phyloP scores from a whole-genome alignment of 2,113 vertebrate genomes.

The Petrocephalus microphthalmus region DNA sequence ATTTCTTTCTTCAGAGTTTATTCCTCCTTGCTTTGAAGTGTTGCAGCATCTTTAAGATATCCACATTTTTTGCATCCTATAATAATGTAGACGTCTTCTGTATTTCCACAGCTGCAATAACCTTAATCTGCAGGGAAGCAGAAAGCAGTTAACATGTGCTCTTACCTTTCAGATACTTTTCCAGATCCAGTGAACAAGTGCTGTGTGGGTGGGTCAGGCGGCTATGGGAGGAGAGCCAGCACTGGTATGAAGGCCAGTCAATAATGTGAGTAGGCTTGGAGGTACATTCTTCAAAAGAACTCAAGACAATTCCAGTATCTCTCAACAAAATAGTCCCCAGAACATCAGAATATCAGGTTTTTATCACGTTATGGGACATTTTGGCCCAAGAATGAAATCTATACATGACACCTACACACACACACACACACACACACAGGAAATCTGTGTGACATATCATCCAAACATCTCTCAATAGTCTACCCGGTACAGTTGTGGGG shows the following conservation, averaged over 20 bases:
- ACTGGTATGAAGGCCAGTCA: background rate
- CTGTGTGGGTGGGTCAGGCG: background rate
- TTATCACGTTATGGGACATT: no score
- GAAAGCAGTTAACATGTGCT: background rate
- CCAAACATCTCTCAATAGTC: no score
- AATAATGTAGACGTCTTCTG: background rate
- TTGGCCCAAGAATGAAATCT: no score
- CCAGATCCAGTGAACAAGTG: background rate
- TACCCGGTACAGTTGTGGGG: no score
- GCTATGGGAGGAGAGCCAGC: background rate
- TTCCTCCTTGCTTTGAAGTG: background rate
- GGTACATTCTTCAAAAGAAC: background rate
- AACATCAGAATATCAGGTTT: no score
- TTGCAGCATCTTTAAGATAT: background rate
- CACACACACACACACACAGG: no score
- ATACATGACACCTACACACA: no score
- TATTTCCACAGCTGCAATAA: background rate
- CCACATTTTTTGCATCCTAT: background rate
- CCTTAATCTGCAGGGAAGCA: background rate
- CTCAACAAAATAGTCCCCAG: background rate
- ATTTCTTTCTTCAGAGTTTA: background rate
- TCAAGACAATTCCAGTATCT: background rate
- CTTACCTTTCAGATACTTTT: background rate
- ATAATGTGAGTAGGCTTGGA: background rate
- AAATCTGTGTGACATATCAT: no score